A percentile compares a stretch with the other conserved stretches of the same genome.
Evolutionary conservation across 2,113 vertebrate genomes (phyloP).

Genomic region (Amia ocellicauda): DNA sequence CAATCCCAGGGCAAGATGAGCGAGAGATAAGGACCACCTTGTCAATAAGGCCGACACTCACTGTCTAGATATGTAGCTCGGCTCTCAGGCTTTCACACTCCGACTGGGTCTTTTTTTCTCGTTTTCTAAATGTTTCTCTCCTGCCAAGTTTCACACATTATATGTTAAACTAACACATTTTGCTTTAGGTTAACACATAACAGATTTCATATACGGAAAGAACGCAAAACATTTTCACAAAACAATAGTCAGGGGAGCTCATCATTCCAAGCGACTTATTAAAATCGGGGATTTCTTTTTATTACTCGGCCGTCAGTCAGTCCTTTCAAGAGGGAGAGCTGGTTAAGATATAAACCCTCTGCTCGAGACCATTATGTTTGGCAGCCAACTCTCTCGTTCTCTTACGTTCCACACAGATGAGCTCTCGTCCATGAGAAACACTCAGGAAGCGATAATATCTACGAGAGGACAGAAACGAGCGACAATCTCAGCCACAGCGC

Average conservation of each 20-base stretch:
- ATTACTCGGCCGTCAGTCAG: background rate
- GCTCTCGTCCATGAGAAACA: too few species aligned
- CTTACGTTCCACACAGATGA: too few species aligned
- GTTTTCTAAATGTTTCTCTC: slow-evolving; percentile 8
- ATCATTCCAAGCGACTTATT: slow-evolving; percentile 7
- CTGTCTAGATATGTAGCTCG: slow-evolving; percentile 16
- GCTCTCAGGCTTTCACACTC: background rate
- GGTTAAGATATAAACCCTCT: too few species aligned
- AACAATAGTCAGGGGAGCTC: background rate
- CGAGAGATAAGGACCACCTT: slow-evolving; percentile 38
- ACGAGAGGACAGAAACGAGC: too few species aligned
- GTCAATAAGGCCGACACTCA: slow-evolving; percentile 18
- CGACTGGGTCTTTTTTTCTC: background rate
- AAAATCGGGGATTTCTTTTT: slow-evolving; percentile 2
- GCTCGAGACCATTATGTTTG: too few species aligned
- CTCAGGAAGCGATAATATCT: too few species aligned
- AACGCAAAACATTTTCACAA: background rate
- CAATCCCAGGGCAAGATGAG: slow-evolving; percentile 37
- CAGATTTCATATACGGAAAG: slow-evolving; percentile 3
- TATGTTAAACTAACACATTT: slow-evolving; percentile 26
- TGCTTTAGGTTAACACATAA: slow-evolving; percentile 12
- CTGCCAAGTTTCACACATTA: slow-evolving; percentile 23
- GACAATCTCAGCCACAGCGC: too few species aligned
- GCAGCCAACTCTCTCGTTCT: too few species aligned
- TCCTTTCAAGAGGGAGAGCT: too few species aligned